Base-by-base conservation (phyloP, 2,113 vertebrate genomes). In the Paedocypris sp. region DNA sequence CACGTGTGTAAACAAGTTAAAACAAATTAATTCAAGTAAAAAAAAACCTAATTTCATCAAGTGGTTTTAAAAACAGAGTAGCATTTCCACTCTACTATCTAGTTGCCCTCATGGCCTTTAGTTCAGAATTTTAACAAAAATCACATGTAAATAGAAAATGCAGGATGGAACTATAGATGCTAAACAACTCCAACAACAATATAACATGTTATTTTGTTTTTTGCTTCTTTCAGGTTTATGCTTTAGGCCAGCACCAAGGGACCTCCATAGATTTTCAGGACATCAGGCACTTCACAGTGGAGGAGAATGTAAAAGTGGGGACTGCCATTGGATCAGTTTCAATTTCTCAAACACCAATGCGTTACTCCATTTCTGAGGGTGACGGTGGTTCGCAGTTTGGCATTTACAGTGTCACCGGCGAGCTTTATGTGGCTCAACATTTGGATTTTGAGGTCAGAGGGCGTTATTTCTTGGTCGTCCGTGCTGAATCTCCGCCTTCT, bases 371-470 rank as follows among this genome's bases (percentile, higher is more conserved):
- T 0, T 16, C 58, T 4, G 72, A 87, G 32, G 87, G 88, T 3
- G 84, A 90, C 9, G 80, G 77, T 4, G 77, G 77, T 23, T 19
- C 66, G 36, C 81, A 85, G 73, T 97, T 98, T 66, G 85, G 85
- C 64, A 74, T 96, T 0, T 80, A 93, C 36, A 50, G 74, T 65
- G 75, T 73, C 0, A 86, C 83, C 1, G 92, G 93, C 3, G 82
- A 92, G 32, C 64, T 98, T 12, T 90, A 90, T 46, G 75, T 94
- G 60, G 84, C 80, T 48, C 88, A 84, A 67, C 82, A 82, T 32
- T 86, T 97, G 54, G 91, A 98, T 78, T 96, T 90, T 23, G 94
- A 97, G 81, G 75, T 76, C 1, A 67, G 69, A 5, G 68, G 81
- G 0, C 87, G 87, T 60, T 92, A 91, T 70, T 76, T 86, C 58